Percentiles rank a stretch among this genome's conserved stretches.
phyloP scores from a whole-genome alignment of 2,113 vertebrate genomes.

The Azemiops feae region DNA sequence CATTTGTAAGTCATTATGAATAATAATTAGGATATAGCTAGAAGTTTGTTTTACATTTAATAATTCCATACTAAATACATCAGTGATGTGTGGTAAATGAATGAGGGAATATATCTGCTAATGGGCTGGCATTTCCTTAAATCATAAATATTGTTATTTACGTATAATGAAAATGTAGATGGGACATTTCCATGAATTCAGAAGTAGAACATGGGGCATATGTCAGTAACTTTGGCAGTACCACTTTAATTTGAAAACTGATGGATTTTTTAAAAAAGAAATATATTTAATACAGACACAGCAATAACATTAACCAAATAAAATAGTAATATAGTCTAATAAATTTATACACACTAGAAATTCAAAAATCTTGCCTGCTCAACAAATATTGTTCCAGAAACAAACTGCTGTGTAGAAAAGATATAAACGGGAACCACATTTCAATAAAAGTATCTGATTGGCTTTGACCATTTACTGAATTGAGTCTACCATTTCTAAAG shows the following conservation, averaged over 20 bases:
- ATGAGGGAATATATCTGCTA: neutral
- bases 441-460: neutral
- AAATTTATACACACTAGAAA: neutral
- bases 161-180: neutral
- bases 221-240: neutral
- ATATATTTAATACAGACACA: neutral
- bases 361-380: neutral
- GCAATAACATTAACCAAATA: neutral
- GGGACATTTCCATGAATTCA: neutral
- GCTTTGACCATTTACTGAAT: neutral
- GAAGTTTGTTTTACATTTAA: neutral
- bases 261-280: neutral
- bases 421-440: neutral
- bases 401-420: neutral
- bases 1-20: neutral
- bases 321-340: neutral
- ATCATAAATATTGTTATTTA: neutral
- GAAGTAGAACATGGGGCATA: neutral
- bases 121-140: neutral
- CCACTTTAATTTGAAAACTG: neutral
- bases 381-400: neutral
- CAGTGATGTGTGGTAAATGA: neutral
- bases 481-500: neutral
- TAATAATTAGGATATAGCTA: neutral
- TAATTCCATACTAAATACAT: neutral